Base-by-base conservation (phyloP, 2,888 invertebrate species). In the Phalera bucephala region DNA sequence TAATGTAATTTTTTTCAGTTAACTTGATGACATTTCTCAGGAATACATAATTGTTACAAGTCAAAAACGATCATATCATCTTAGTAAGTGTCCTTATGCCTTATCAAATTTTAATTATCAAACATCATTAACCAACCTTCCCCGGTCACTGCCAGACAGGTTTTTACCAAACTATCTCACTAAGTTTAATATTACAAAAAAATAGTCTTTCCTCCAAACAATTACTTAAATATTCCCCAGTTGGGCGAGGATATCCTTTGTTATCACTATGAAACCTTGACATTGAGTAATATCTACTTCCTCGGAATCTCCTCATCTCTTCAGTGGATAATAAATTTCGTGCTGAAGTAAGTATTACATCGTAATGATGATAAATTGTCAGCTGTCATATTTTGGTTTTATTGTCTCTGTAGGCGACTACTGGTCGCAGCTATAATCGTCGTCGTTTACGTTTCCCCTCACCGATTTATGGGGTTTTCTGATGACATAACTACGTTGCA, bases 401-500 rank as follows among this genome's bases (percentile, higher is more conserved):
- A 80, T 76, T 75, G 76, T 76, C 73, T 70, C 62, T 48, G 60
- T 65, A 63, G 68, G 66, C 57, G 64, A 67, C 71, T 64, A 63
- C 62, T 63, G 65, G 61, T 54, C 64, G 61, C 44, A 44, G 59
- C 54, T 42, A 44, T 65, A 78, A 79, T 80, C 75, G 74, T 55
- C 63, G 66, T 69, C 74, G 77, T 80, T 84, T 73, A 77, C 77
- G 74, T 73, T 70, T 68, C 69, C n/a, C 63, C 60, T 55, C 64
- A 57, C 70, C 75, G 71, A 82, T 85, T 84, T 80, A 82, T 78
- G 69, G 69, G 67, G 65, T 71, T 76, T 72, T 72, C 68, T 76
- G 80, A 83, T 80, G 80, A 80, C 79, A 78, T 78, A 82, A 82
- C 78, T 79, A 73, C 60, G 72, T 73, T 73, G 71, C 73, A 70